Base-by-base conservation (phyloP, 2,113 vertebrate genomes). In the Paradoxurus hermaphroditus region DNA sequence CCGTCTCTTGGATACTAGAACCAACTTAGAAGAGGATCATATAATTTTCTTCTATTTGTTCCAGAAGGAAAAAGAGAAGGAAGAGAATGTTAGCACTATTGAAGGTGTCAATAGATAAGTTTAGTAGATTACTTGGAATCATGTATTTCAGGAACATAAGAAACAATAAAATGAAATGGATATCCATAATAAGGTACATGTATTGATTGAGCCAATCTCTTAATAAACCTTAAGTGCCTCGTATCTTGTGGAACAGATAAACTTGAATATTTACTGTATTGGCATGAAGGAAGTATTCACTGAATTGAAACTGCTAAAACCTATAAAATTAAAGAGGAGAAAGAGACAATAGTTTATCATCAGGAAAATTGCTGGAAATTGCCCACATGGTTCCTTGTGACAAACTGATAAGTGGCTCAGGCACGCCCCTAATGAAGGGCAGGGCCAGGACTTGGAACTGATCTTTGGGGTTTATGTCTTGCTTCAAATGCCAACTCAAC, bases 351-450 rank as follows among this genome's bases (percentile, higher is more conserved):
- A 41, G 44, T 12, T 70, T 8, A 21, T 53, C 9, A 92, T 59
- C 21, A 82, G 23, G 23, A 27, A 25, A 62, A 31, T 16, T 23
- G 25, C 12, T 79, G 21, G 36, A 59, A 34, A 44, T 27, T 44
- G 14, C 18, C 39, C 2, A 4, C 0, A 0, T 2, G 31, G 18
- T 59, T 27, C 9, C 1, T 12, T 5, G 34, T 53, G 39, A 53
- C 25, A 44, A 51, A 23, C 36, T 18, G 14, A 7, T 10, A 2
- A 2, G 16, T 4, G n/a, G n/a, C n/a, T n/a, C n/a, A 70, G 18
- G 23, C 75, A 23, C 10, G 6, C 0, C 4, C 31, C 39, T 8
- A 46, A 4, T n/a, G 13, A 36, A 27, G 11, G 29, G 27, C 70
- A 16, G 51, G 29, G 19, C 10, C 10, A 27, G 14, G 62, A 14